A percentile compares a stretch with the other conserved stretches of the same genome.
Evolutionary conservation across 2,797 vertebrate species (phyloP).

Genomic region (Chrysocyon brachyurus): DNA sequence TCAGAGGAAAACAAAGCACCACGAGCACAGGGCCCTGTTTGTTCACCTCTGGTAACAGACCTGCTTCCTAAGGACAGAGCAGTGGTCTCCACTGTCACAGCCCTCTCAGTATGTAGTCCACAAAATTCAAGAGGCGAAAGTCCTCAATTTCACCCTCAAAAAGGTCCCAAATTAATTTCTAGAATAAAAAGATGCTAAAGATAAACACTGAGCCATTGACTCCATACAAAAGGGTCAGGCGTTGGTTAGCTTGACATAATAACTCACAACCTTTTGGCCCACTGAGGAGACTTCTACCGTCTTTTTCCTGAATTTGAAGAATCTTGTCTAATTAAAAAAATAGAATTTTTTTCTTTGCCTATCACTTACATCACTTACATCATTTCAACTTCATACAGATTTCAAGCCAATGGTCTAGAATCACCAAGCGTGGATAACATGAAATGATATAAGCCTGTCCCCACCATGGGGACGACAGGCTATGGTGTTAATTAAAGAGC

Average conservation of each 20-base stretch:
- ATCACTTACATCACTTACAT: neutral
- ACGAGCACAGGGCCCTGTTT: rapidly evolving
- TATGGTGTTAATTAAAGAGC: neutral
- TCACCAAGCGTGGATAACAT: neutral
- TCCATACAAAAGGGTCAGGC: neutral
- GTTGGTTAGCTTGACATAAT: neutral
- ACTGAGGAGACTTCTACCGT: neutral
- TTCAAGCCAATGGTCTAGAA: neutral
- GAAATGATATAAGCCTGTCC: neutral
- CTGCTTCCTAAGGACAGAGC: rapidly evolving
- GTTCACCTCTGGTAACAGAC: neutral
- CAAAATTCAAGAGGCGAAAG: neutral
- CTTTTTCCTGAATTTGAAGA: neutral
- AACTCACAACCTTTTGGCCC: neutral
- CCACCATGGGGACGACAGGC: neutral
- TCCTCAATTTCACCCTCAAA: neutral
- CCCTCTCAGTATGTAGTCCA: neutral
- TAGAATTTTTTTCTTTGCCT: neutral
- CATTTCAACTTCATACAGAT: conserved; percentile 35
- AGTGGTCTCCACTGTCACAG: neutral
- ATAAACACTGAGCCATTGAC: neutral
- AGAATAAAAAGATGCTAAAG: conserved; percentile 1
- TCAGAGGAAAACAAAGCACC: neutral
- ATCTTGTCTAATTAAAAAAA: conserved; percentile 10
- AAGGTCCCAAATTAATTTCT: neutral